These are phyloP conservation scores for Allygus modestus DNA, from an alignment of 2,888 invertebrate species.

Conservation along the genomic window DNA sequence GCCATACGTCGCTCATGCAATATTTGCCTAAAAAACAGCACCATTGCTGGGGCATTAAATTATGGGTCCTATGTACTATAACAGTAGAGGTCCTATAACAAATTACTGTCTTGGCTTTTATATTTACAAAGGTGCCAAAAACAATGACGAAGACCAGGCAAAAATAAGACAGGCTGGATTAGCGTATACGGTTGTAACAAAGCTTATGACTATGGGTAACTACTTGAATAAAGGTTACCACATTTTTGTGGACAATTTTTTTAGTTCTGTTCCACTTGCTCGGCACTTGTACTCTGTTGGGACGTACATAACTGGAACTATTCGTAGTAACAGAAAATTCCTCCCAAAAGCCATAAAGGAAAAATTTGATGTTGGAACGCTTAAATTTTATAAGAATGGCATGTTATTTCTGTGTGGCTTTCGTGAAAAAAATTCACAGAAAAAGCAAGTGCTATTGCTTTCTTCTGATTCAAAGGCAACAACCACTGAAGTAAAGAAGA, in stretches of 20 bases:
- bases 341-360: neutral
- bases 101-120: neutral
- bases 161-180: neutral
- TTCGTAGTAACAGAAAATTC: neutral
- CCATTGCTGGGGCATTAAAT: constrained; percentile 25
- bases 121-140: neutral
- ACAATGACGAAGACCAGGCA: too few relatives aligned
- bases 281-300: neutral
- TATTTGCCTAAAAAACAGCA: neutral
- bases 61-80: constrained; percentile 34
- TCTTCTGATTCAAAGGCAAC: neutral
- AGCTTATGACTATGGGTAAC: neutral
- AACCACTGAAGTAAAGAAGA: neutral
- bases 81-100: neutral
- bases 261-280: too few relatives aligned
- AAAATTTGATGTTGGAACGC: neutral
- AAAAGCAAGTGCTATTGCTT: neutral
- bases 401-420: neutral
- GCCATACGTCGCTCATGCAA: neutral
- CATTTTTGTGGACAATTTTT: constrained; percentile 13
- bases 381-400: neutral
- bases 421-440: neutral
- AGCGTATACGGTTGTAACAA: neutral
- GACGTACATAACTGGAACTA: constrained; percentile 21
- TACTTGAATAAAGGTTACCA: constrained; percentile 47